Evolutionary conservation across 2,797 vertebrate genomes (phyloP), one percentile per base, ranked within the genome.

Genomic region (Urocyon cinereoargenteus): DNA sequence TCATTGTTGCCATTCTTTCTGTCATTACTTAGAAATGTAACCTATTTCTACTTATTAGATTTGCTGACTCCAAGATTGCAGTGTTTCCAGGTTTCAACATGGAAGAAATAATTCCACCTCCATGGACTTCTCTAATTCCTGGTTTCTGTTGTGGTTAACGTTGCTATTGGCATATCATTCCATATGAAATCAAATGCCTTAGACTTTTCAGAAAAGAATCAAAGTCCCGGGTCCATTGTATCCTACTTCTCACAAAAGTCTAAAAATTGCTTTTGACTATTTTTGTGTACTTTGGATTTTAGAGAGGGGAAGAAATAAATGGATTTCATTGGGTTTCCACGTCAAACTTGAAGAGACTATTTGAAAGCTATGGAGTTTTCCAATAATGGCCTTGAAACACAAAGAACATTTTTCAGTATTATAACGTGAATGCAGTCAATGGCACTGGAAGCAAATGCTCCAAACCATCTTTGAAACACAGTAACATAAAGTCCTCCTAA

Each of bases 171-270:
- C 31, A 0, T 68, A 6, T 61, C 1, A 16, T 3, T 55, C 21
- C 55, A 3, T 26, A 59, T 70, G 28, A 94, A 53, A 21, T 15
- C 6, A 45, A 34, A 2, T 55, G 6, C 4, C 28, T 89, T 81
- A 68, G 59, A n/a, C 14, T 15, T 84, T 90, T 73, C 6, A 81
- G 49, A 85, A 96, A 96, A 85, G 51, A 70, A 14, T 11, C 6
- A 55, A 34, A 77, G 9, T 66, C 57, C 66, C 26, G 9, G 1
- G 1, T 16, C 28, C 14, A 19, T 51, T 40, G 5, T 70, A 73
- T 36, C 5, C 1, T 13, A 57, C 6, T 68, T n/a, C 12, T 81
- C 45, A 91, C 15, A 88, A 59, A 75, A 51, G 4, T 70, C 45
- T 75, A n/a, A 86, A 31, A 68, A 64, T 3, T 86, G 4, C 26